Evolutionary conservation across 1,140 invertebrate species (phyloP).

Genomic region (Sitophilus oryzae): DNA sequence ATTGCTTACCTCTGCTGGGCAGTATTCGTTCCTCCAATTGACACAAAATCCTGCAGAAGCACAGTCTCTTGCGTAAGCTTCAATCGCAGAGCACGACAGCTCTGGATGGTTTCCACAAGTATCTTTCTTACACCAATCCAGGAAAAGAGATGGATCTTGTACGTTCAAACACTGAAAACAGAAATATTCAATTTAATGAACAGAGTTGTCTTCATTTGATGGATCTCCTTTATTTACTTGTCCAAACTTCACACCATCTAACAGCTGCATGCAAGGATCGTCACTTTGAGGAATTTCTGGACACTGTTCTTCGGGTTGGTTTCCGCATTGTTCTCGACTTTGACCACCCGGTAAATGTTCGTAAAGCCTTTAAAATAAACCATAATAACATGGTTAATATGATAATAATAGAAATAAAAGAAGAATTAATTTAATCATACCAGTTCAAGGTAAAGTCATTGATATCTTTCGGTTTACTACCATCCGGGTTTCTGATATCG

Average conservation of each 20-base stretch:
- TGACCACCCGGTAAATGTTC: conserved; percentile 38
- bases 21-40: conserved; percentile 62
- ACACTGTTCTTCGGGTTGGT: conserved; percentile 46
- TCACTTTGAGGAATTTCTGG: conserved; percentile 48
- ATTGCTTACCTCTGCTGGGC: conserved; percentile 50
- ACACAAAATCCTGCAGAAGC: conserved; percentile 60
- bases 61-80: conserved; percentile 69
- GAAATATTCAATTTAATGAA: too few relatives aligned
- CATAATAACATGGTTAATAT: neutral
- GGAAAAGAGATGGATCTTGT: conserved; percentile 60
- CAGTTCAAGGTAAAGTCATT: conserved; percentile 58
- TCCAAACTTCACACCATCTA: conserved; percentile 58
- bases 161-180: conserved; percentile 61
- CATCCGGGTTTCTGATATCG: conserved; percentile 52
- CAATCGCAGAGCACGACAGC: conserved; percentile 57
- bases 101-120: conserved; percentile 52
- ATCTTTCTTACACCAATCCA: conserved; percentile 63
- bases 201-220: too few relatives aligned
- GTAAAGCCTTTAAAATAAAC: conserved; percentile 38
- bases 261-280: conserved; percentile 60
- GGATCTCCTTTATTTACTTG: conserved; percentile 45
- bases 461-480: conserved; percentile 43
- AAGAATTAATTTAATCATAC: conserved; percentile 32
- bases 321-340: conserved; percentile 33
- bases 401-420: too few relatives aligned